Base-by-base conservation (phyloP, 2,113 vertebrate species). In the Aldabrachelys gigantea region DNA sequence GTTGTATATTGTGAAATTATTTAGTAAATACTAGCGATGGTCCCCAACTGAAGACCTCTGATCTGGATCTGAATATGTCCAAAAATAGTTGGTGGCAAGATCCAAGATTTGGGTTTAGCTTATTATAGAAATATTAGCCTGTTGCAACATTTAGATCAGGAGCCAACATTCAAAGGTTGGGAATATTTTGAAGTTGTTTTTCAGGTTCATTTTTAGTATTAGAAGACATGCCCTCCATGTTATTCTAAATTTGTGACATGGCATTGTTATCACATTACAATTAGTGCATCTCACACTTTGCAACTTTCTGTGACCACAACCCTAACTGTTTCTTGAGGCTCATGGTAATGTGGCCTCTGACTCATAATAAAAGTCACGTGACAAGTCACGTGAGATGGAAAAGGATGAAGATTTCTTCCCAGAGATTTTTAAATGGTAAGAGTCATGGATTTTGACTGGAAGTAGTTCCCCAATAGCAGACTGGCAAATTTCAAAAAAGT, bases 401-500 rank as follows among this genome's bases (percentile, higher is more conserved):
- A 93, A 91, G n/a, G 78, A 91, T 79, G 1, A 83, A 92, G 86
- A 94, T 82, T 57, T 93, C 94, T 91, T 95, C 84, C 88, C 82
- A 87, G 92, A 94, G n/a, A 54, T 90, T 93, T 96, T 78, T 86
- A 80, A 90, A 57, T 89, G 84, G 79, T 88, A 93, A 79, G 86
- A 97, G 83, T 95, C 50, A 7, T 50, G 86, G 54, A 82, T 94
- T 92, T 94, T 95, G 89, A 95, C 86, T 79, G 41, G 76, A 80
- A 92, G 80, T 92, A 96, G 81, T 89, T 95, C 95, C 95, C 92
- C 93, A 93, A 41, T 79, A 95, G 80, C 85, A 92, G 56, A 91
- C 41, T 94, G 90, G 96, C 95, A 96, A 92, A 95, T 96, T 86
- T 84, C 94, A 91, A 72, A 54, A 94, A 87, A 88, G 96, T 96